Percentiles rank a stretch among this genome's conserved stretches.
phyloP scores from a whole-genome alignment of 2,797 vertebrate species.

The Erethizon dorsatum region DNA sequence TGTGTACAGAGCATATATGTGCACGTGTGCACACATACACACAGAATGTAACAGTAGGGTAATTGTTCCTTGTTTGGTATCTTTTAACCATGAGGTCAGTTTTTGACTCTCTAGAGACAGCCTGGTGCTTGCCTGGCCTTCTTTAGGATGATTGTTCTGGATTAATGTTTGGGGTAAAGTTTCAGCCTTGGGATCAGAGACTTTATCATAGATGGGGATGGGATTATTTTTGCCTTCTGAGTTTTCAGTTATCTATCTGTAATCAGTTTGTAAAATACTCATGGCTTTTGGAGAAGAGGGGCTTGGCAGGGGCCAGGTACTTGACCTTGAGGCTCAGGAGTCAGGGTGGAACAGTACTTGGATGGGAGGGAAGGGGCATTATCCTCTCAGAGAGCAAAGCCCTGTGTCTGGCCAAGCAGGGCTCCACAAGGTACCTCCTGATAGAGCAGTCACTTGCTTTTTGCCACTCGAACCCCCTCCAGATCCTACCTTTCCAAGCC shows the following conservation, averaged over 20 bases:
- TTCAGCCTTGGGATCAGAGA: conserved; percentile 46
- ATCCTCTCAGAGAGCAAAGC: not conserved
- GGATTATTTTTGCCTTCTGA: conserved; percentile 31
- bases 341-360: not conserved
- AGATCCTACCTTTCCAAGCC: not conserved
- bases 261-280: conserved; percentile 26
- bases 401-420: not conserved
- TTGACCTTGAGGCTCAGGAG: not conserved
- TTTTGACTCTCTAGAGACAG: conserved; percentile 26
- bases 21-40: too few species aligned
- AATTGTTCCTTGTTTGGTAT: not conserved
- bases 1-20: too few species aligned
- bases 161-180: not conserved
- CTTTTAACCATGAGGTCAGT: not conserved
- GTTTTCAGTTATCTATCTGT: conserved; percentile 39
- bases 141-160: conserved; percentile 42
- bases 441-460: not conserved
- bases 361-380: not conserved
- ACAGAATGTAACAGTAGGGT: not conserved
- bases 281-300: not conserved
- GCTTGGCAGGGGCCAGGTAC: not conserved
- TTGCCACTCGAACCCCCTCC: not conserved
- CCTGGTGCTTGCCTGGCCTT: conserved; percentile 26
- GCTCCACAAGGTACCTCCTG: not conserved
- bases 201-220: conserved; percentile 13